Evolutionary conservation across 1,140 invertebrate species (phyloP).

Genomic region (Drosophila nebulosa): DNA sequence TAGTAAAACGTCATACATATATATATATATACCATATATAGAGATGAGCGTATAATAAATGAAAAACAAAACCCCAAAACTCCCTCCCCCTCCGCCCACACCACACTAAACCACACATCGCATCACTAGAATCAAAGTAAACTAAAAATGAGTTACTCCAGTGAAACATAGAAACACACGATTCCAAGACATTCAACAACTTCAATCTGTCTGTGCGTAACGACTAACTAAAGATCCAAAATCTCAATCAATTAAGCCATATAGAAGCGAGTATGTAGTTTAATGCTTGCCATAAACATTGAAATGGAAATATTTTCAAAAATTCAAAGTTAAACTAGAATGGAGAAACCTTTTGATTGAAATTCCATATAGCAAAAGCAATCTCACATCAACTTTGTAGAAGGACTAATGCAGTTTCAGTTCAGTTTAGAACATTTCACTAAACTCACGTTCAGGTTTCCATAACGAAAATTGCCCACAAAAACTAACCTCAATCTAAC

Average conservation of each 20-base stretch:
- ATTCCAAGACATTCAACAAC: conserved; percentile 9
- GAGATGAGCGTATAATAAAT: conserved; percentile 37
- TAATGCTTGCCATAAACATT: too few species aligned
- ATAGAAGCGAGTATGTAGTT: too few species aligned
- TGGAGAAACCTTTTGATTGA: too few species aligned
- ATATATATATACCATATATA: too few species aligned
- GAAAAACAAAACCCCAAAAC: conserved; percentile 17
- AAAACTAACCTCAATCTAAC: conserved; percentile 35
- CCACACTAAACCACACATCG: neutral
- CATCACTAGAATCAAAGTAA: conserved; percentile 21
- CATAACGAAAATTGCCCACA: conserved; percentile 2
- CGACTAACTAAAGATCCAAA: conserved; percentile 24
- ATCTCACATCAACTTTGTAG: too few species aligned
- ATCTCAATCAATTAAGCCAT: too few species aligned
- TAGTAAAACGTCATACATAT: conserved; percentile 25
- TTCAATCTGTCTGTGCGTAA: conserved; percentile 21
- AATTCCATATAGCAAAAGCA: too few species aligned
- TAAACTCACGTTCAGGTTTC: conserved; percentile 25
- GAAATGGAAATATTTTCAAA: too few species aligned
- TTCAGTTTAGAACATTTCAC: conserved; percentile 18
- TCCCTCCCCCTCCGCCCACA: conserved; percentile 1
- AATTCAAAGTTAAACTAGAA: too few species aligned
- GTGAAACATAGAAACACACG: conserved; percentile 24
- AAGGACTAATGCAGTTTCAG: too few species aligned
- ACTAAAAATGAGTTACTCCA: conserved; percentile 23